Evolutionary conservation across 1,140 invertebrate species (phyloP), one percentile per base, ranked within the genome.

Genomic region (Drosophila asahinai): DNA sequence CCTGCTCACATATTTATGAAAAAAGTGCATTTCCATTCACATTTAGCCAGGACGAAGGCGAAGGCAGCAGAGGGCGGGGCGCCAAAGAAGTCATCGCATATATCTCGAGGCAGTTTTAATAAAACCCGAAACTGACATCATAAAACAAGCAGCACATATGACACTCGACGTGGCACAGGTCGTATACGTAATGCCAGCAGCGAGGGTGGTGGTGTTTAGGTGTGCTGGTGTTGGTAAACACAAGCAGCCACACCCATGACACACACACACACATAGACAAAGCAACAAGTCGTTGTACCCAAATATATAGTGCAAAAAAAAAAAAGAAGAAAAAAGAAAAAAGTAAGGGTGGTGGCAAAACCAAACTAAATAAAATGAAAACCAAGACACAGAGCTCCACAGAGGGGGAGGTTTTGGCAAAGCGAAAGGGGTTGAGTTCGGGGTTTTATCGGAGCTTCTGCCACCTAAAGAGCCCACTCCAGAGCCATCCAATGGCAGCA

Each of bases 211-310:
- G 38, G 36, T 49, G 62, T 36, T 40, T 64, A 22, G 55, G 19
- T 64, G 64, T 61, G 62, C 62, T 57, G 68, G 66, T 68, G 63
- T 67, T 54, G 67, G 67, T 71, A 71, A 71, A 71, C 57, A 71
- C 55, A 67, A 70, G 71, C 77, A 73, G 79, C 84, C 84, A 87
- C 84, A 89, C 84, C 84, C 84, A 89, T 74, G 59, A 14, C 59
- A 58, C 64, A 65, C 58, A 33, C 48, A 67, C 64, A 42, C 55
- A 52, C 36, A 86, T 52, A 71, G 67, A 83, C 83, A 89, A 89
- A 81, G 86, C 86, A 90, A 90, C 86, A 90, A 90, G 86, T 90
- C 86, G 86, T 90, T 90, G 86, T 90, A 90, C 86, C 86, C 86
- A 64, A 90, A 90, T 86, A 90, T 81, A 90, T 86, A 81, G 70